Evolutionary conservation across 2,113 vertebrate genomes (phyloP).

Genomic region (Copsychus sechellarum): DNA sequence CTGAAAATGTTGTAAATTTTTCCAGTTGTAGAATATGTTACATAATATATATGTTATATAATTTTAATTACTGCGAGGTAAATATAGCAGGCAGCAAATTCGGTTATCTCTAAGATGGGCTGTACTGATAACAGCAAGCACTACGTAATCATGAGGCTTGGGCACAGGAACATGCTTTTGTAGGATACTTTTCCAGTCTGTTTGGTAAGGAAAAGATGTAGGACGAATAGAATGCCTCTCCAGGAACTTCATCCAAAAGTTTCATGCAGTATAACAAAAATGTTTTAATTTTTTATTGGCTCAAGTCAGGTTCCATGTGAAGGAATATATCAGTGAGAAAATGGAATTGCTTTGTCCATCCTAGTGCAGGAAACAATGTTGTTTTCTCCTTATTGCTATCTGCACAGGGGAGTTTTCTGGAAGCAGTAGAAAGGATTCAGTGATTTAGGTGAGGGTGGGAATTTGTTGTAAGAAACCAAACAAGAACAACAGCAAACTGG

Average conservation of each 20-base stretch:
- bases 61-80: conserved; percentile 24
- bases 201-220: not conserved
- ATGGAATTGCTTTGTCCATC: not conserved
- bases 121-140: not conserved
- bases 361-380: not conserved
- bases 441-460: not conserved
- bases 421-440: not conserved
- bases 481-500: not conserved
- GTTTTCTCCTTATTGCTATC: not conserved
- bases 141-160: not conserved
- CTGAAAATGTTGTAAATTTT: not conserved
- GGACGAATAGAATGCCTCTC: not conserved
- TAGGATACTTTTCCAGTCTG: not conserved
- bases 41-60: conserved; percentile 29
- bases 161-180: too few species aligned
- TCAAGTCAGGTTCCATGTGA: not conserved
- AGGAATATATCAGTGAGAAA: not conserved
- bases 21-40: not conserved
- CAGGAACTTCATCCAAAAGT: not conserved
- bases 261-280: not conserved
- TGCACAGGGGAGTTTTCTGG: not conserved
- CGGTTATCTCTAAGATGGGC: conserved; percentile 14
- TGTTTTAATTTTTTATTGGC: not conserved
- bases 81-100: conserved; percentile 10
- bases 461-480: not conserved